Percentiles rank a stretch among this genome's conserved stretches.
Conservation (phyloP, 2,797 vertebrate species). For the Pteronotus mesoamericanus region DNA sequence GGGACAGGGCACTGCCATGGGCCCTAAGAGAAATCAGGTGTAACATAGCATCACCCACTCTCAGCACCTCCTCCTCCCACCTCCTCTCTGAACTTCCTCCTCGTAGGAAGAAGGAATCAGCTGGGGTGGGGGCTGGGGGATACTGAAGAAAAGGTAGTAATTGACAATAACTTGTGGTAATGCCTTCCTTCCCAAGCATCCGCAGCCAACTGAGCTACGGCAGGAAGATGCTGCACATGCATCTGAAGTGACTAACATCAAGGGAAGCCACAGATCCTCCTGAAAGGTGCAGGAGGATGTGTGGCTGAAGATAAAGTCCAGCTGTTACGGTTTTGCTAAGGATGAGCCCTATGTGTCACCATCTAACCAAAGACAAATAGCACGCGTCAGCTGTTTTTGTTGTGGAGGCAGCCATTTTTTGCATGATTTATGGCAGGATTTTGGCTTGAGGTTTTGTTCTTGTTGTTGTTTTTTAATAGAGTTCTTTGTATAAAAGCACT, state of each 20-base stretch:
- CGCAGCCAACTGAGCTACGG: too few relatives aligned
- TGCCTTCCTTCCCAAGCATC: not conserved
- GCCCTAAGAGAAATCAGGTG: not conserved
- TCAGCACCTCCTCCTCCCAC: rapidly evolving
- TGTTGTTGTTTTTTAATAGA: constrained; percentile 39
- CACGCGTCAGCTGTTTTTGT: not conserved
- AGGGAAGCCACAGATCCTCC: not conserved
- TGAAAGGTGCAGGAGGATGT: not conserved
- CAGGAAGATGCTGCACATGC: not conserved
- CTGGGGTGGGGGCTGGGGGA: too few relatives aligned
- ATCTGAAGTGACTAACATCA: rapidly evolving
- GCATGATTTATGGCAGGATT: constrained; percentile 57
- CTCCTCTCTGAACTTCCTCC: not conserved
- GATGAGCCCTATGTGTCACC: constrained; percentile 27
- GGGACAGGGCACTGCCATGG: rapidly evolving
- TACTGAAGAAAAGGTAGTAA: not conserved
- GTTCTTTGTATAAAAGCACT: constrained; percentile 31
- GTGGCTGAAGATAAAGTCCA: not conserved
- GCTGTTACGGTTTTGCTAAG: not conserved
- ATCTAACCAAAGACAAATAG: constrained; percentile 40
- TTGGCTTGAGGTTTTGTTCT: constrained; percentile 16
- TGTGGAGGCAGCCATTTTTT: not conserved
- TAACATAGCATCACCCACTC: too few relatives aligned
- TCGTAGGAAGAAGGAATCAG: too few relatives aligned
- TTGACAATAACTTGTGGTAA: not conserved